Base-by-base conservation (phyloP, 2,113 vertebrate species). In the Notechis scutatus region DNA sequence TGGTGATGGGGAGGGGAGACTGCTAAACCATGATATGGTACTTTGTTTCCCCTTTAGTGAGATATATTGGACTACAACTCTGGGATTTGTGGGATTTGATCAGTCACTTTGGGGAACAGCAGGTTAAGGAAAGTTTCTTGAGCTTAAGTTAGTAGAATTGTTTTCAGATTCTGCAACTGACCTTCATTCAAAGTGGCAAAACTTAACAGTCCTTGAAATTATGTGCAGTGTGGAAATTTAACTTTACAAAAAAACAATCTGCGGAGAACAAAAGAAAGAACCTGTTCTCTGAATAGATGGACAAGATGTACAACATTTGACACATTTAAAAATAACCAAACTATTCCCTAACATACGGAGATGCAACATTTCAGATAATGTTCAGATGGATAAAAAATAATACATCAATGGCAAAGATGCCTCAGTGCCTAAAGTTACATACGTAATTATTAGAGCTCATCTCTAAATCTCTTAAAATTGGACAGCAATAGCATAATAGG, bases 201-300 rank as follows among this genome's bases (percentile, higher is more conserved):
- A 95, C 91, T 97, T 96, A 97, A 94, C 94, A 96, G 94, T 94
- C 96, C 96, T 96, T 97, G 97, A 97, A 97, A 97, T 97, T 96
- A 97, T 97, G 97, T 97, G 92, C 96, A 96, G 93, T 89, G 61
- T 95, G 91, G 92, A 95, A 96, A 96, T 96, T 94, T 95, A 95
- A 95, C 91, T 96, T 96, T 97, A 94, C 93, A 95, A 96, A 96
- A 96, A 93, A 93, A 93, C 87, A 94, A 95, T 96, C 88, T 90
- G 94, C 24, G 45, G 87, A 52, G 56, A 1, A 69, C 29, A 69
- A 34, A 12, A 90, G 90, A 88, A 21, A 29, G 14, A 90, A 4
- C 18, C 94, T 91, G 95, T 95, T 95, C 94, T 95, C 93, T 97
- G 95, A 95, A 94, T 97, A 95, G 94, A 96, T 93, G 95, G 92